These are phyloP conservation scores for Azemiops feae DNA, from an alignment of 2,113 vertebrate genomes.

Conservation along the genomic window DNA sequence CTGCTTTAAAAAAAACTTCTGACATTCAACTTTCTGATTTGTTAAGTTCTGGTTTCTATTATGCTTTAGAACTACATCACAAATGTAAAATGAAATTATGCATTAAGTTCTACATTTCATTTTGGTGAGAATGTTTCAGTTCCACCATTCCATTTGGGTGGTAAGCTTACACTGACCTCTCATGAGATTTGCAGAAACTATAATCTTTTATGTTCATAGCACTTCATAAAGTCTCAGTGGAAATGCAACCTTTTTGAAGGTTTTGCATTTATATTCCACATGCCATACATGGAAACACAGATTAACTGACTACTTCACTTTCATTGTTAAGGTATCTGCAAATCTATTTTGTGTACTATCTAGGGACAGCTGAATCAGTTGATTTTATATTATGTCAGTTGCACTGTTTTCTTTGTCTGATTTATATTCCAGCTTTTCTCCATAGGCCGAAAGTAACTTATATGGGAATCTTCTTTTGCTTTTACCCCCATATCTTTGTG, in stretches of 20 bases:
- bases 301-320: background rate
- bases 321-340: background rate
- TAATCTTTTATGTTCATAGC: background rate
- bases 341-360: background rate
- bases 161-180: conserved; percentile 25
- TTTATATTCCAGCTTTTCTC: background rate
- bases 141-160: background rate
- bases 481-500: background rate
- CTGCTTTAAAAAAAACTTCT: conserved; percentile 45
- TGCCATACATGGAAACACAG: background rate
- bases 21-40: conserved; percentile 61
- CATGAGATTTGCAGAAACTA: conserved; percentile 16
- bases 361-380: background rate
- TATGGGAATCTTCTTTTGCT: background rate
- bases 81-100: conserved; percentile 48
- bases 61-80: conserved; percentile 55
- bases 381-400: background rate
- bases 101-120: conserved; percentile 30
- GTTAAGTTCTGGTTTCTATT: conserved; percentile 71
- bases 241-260: background rate
- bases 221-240: conserved; percentile 6
- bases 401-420: background rate
- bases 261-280: conserved; percentile 26
- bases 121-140: conserved; percentile 40
- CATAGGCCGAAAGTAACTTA: background rate